Evolutionary conservation across 2,888 invertebrate genomes (phyloP).

Genomic region (Philaethria dido): DNA sequence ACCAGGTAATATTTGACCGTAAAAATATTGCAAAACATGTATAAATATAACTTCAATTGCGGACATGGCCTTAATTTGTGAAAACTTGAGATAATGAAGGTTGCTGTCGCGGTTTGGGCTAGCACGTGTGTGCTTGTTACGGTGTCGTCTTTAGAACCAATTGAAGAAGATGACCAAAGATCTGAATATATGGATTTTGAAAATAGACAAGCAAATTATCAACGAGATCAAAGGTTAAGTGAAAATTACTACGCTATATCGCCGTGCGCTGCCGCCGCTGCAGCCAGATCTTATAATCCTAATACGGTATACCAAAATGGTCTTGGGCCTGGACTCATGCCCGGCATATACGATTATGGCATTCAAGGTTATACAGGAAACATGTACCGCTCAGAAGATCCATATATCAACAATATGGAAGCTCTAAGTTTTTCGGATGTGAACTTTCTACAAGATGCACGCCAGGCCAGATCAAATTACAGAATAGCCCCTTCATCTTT

Average conservation of each 20-base stretch:
- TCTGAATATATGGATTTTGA: constrained; percentile 27
- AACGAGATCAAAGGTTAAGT: constrained; percentile 38
- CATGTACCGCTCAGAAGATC: constrained; percentile 41
- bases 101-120: constrained; percentile 49
- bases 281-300: constrained; percentile 35
- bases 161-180: constrained; percentile 36
- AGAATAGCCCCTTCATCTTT: constrained; percentile 26
- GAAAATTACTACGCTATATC: constrained; percentile 43
- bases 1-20: constrained; percentile 53
- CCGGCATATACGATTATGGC: constrained; percentile 35
- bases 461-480: constrained; percentile 57
- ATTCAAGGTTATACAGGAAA: constrained; percentile 44
- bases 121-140: constrained; percentile 49
- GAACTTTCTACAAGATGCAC: constrained; percentile 57
- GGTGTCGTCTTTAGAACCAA: constrained; percentile 51
- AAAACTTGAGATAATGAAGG: constrained; percentile 59
- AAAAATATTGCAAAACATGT: constrained; percentile 54
- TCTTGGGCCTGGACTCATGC: constrained; percentile 24
- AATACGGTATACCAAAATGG: constrained; percentile 21
- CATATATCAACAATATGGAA: constrained; percentile 50
- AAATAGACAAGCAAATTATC: constrained; percentile 34
- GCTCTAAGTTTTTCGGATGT: constrained; percentile 64
- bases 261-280: constrained; percentile 61
- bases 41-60: constrained; percentile 64
- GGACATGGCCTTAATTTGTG: constrained; percentile 53